Percentiles rank a stretch among this genome's conserved stretches.
These are phyloP conservation scores for Herpetotheres cachinnans DNA, from an alignment of 2,113 vertebrate genomes.

Conservation along the genomic window DNA sequence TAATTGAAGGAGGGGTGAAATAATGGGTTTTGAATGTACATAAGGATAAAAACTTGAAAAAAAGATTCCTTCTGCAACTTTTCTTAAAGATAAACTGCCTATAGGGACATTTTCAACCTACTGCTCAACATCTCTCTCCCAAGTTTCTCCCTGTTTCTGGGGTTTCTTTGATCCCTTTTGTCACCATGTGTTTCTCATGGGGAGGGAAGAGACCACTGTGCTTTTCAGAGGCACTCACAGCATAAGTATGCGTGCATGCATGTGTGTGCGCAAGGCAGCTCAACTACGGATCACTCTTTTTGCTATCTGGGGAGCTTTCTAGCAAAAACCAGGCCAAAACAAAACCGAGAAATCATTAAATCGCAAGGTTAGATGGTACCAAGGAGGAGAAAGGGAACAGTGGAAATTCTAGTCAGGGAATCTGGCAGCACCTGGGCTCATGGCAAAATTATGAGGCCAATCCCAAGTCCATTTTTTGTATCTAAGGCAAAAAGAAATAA, in stretches of 20 bases:
- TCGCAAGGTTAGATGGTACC: not conserved
- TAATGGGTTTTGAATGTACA: not conserved
- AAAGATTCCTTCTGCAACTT: not conserved
- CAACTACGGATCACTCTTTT: not conserved
- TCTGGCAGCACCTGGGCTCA: not conserved
- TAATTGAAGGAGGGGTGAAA: not conserved
- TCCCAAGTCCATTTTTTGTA: not conserved
- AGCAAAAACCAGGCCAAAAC: not conserved
- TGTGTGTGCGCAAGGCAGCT: not conserved
- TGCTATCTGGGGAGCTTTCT: not conserved
- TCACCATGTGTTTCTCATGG: not conserved
- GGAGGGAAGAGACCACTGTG: not conserved
- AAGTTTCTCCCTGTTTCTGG: not conserved
- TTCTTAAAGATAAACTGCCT: not conserved
- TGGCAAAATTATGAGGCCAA: not conserved
- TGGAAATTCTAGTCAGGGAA: not conserved
- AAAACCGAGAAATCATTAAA: not conserved
- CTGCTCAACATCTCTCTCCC: not conserved
- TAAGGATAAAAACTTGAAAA: not conserved
- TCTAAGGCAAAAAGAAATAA: not conserved
- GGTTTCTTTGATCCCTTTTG: not conserved
- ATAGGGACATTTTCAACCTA: not conserved
- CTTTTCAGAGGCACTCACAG: not conserved
- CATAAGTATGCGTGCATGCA: not conserved
- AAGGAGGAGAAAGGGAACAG: not conserved